Conservation (phyloP, 1,140 invertebrate genomes). For the Matsumurasca onukii region DNA sequence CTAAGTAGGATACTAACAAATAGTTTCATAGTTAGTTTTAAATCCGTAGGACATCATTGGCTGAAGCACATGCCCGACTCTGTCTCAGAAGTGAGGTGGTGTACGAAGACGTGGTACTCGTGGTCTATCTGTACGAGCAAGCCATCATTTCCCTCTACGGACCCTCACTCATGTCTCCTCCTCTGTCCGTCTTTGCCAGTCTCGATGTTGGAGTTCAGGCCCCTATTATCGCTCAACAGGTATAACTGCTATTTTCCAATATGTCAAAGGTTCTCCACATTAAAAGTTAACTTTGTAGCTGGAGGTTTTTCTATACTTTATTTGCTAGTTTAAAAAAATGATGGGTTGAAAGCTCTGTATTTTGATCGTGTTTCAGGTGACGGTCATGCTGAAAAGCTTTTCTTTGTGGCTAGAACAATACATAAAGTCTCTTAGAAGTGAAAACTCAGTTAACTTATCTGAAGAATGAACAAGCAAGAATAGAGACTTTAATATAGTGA, state of each 20-base stretch:
- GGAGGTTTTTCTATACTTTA: neutral
- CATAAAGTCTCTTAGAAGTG: constrained; percentile 8
- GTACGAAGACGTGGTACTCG: constrained; percentile 37
- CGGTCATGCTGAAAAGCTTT: neutral
- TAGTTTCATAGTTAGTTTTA: neutral
- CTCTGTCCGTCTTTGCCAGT: constrained; percentile 35
- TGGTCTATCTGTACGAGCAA: constrained; percentile 39
- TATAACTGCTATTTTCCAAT: neutral
- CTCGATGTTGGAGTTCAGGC: neutral
- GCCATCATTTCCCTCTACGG: constrained; percentile 31
- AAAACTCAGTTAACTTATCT: constrained; percentile 6
- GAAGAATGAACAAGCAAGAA: no score
- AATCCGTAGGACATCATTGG: constrained; percentile 34
- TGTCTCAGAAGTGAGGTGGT: constrained; percentile 33
- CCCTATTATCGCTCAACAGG: neutral
- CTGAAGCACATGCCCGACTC: constrained; percentile 40
- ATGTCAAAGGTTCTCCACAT: neutral
- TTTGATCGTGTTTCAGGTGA: neutral
- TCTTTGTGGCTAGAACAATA: constrained; percentile 8
- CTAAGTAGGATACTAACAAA: no score
- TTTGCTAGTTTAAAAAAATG: neutral
- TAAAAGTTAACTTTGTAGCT: neutral
- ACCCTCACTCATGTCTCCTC: constrained; percentile 9
- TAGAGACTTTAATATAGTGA: no score
- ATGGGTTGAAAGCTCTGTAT: neutral